Evolutionary conservation across 2,797 vertebrate genomes (phyloP), one percentile per base, ranked within the genome.

Genomic region (Sebastiscus tertius): DNA sequence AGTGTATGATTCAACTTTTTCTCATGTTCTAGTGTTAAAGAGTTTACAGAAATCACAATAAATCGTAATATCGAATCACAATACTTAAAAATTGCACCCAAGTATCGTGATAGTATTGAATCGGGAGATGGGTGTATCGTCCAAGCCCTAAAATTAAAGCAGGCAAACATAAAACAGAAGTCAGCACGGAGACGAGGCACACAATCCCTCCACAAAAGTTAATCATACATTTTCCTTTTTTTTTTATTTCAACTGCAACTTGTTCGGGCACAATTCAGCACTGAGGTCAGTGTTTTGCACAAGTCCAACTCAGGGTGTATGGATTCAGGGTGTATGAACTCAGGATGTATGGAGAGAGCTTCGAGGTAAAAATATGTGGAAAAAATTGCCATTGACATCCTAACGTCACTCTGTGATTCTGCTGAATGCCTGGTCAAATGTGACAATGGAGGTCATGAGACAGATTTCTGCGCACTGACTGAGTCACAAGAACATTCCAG

Each of bases 401-500:
- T 29, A 8, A 14, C 1, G 13, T 55, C 52, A 49, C 10, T 31
- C 26, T 27, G 3, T 26, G 20, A 29, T 33, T 42, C 46, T 54
- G 8, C 54, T 27, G n/a, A 52, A 29, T 24, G 8, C 4, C 4
- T 31, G 27, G 63, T 72, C 16, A 31, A 31, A 54, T 70, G 34
- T 61, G 62, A 85, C 71, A 76, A 3, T 62, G 26, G n/a, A 49
- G 27, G 49, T 82, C 83, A 80, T 52, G 69, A 46, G 78, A 65
- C 67, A 1, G 9, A 59, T 34, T 27, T 52, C 59, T 39, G 31
- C 36, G 20, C 8, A n/a, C 27, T 52, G 9, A 65, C 60, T 49
- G 65, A 78, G 69, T 85, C 77, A 81, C 42, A 9, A 11, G 20
- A 49, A 59, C 85, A 62, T 84, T 88, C 79, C 59, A 62, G 61